A percentile compares a stretch with the other conserved stretches of the same genome.
phyloP scores from a whole-genome alignment of 2,888 invertebrate genomes.

The Achlya flavicornis region DNA sequence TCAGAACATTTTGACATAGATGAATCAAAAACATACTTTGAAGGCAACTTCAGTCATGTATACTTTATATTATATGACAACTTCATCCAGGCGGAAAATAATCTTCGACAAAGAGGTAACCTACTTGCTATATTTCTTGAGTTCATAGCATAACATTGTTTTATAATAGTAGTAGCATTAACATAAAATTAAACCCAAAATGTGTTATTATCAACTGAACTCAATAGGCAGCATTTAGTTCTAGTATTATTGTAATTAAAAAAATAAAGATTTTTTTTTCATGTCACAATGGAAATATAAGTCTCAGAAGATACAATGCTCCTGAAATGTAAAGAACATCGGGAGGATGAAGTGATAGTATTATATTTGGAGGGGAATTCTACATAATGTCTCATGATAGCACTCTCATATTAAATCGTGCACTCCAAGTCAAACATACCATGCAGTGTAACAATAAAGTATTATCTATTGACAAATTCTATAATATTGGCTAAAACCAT shows the following conservation, averaged over 20 bases:
- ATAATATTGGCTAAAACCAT: no score
- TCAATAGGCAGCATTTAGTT: background rate
- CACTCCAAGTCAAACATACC: no score
- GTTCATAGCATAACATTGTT: background rate
- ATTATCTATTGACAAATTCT: no score
- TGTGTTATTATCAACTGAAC: background rate
- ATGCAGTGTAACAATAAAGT: no score
- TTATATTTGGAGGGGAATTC: no score
- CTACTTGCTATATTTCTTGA: conserved; percentile 20
- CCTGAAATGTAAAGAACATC: background rate
- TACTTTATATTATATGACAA: conserved; percentile 98
- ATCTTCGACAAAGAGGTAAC: conserved; percentile 95
- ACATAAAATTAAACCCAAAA: background rate
- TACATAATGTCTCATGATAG: no score
- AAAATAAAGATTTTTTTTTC: background rate
- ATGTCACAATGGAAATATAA: background rate
- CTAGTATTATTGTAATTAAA: background rate
- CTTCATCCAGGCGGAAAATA: conserved; percentile 95
- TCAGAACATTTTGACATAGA: conserved; percentile 94
- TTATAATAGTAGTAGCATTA: background rate
- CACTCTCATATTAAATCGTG: no score
- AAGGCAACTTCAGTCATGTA: conserved; percentile 97
- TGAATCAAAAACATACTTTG: conserved; percentile 96
- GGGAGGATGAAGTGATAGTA: no score
- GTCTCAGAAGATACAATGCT: background rate